A percentile compares a stretch with the other conserved stretches of the same genome.
Conservation (phyloP, 2,797 vertebrate species). For the Gallirallus australis region DNA sequence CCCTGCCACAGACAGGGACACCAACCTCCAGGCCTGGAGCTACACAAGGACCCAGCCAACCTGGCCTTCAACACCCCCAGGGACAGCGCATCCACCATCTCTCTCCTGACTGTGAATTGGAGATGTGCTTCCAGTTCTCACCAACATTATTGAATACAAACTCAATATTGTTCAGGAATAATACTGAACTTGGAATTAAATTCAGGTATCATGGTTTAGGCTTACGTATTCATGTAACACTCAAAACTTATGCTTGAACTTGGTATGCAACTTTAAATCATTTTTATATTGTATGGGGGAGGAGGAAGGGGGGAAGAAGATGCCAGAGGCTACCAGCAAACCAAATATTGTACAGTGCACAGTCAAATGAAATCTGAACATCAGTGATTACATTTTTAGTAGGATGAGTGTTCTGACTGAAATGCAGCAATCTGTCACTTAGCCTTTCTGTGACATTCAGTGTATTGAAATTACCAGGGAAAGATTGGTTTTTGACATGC, state of each 20-base stretch:
- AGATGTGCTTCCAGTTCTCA: neutral
- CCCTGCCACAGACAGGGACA: too few species aligned
- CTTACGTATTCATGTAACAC: neutral
- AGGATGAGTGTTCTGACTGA: slow-evolving; percentile 79
- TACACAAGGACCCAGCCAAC: too few species aligned
- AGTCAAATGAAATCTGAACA: slow-evolving; percentile 62
- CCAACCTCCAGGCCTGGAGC: too few species aligned
- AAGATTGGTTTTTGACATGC: slow-evolving; percentile 79
- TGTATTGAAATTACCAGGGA: slow-evolving; percentile 79
- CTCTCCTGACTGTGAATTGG: neutral
- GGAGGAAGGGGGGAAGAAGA: neutral
- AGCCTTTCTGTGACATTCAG: slow-evolving; percentile 85
- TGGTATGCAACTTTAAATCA: neutral
- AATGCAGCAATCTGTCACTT: slow-evolving; percentile 82
- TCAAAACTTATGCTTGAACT: neutral
- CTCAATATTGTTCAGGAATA: neutral
- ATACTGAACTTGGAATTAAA: neutral
- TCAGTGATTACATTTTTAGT: slow-evolving; percentile 68
- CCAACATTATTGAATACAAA: accelerated
- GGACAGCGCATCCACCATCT: too few species aligned
- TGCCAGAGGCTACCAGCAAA: slow-evolving; percentile 51
- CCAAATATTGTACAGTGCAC: slow-evolving; percentile 58
- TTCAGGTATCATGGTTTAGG: neutral
- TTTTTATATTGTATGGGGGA: neutral
- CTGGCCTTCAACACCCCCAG: too few species aligned